A percentile compares a stretch with the other conserved stretches of the same genome.
Evolutionary conservation across 1,140 invertebrate species (phyloP).

Genomic region (Andrena cerasifolii): DNA sequence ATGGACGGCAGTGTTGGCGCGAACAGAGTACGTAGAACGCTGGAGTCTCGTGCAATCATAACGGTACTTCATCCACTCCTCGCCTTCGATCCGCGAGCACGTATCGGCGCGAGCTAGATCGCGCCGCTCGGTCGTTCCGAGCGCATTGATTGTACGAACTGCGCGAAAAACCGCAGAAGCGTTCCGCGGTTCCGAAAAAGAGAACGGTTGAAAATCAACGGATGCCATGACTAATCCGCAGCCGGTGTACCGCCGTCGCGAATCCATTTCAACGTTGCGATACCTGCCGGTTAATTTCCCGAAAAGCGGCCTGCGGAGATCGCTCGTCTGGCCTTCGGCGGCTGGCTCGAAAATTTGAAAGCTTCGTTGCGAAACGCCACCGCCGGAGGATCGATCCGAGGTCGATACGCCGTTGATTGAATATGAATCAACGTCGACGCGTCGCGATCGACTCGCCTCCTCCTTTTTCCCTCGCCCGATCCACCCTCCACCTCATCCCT

Average conservation of each 20-base stretch:
- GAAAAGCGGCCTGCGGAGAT: no score
- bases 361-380: not conserved
- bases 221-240: no score
- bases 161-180: not conserved
- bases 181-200: not conserved
- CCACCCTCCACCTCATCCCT: not conserved
- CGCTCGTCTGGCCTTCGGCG: no score
- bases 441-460: no score
- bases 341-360: not conserved
- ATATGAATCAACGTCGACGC: slow-evolving; percentile 29
- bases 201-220: not conserved
- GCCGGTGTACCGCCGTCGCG: not conserved
- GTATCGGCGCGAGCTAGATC: slow-evolving; percentile 37
- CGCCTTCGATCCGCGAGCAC: slow-evolving; percentile 39
- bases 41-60: slow-evolving; percentile 63
- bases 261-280: not conserved
- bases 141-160: slow-evolving; percentile 15
- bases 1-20: slow-evolving; percentile 43
- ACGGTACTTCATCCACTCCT: slow-evolving; percentile 74
- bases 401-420: slow-evolving; percentile 6
- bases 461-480: not conserved
- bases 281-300: not conserved
- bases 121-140: slow-evolving; percentile 23
- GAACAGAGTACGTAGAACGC: slow-evolving; percentile 5
- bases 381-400: not conserved